Evolutionary conservation across 2,797 vertebrate species (phyloP).

Genomic region (Betta splendens): DNA sequence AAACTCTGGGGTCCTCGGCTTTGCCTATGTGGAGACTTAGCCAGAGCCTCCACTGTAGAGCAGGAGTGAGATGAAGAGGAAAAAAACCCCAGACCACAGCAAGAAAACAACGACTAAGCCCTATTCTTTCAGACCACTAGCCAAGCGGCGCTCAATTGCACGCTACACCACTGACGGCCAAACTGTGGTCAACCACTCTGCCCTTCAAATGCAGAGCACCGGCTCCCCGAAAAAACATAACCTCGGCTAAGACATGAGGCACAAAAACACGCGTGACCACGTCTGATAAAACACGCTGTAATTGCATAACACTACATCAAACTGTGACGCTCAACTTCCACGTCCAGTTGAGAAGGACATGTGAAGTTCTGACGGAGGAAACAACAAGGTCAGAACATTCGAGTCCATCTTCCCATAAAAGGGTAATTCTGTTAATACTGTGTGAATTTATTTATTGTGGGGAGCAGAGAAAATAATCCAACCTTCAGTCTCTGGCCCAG

Average conservation of each 20-base stretch:
- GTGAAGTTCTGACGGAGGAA: slow-evolving; percentile 56
- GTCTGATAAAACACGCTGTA: slow-evolving; percentile 56
- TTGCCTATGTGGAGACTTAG: slow-evolving; percentile 49
- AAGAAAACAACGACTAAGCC: slow-evolving; percentile 77
- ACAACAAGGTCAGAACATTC: slow-evolving; percentile 42
- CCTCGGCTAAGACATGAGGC: slow-evolving; percentile 61
- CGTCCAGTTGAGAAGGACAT: slow-evolving; percentile 62
- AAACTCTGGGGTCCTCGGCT: slow-evolving; percentile 45
- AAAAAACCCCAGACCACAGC: slow-evolving; percentile 60
- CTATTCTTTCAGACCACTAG: slow-evolving; percentile 66
- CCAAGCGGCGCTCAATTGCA: slow-evolving; percentile 77
- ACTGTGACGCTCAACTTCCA: slow-evolving; percentile 51
- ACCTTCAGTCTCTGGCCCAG: slow-evolving; percentile 43
- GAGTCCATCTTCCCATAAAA: slow-evolving; percentile 58
- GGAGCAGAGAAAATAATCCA: slow-evolving; percentile 67
- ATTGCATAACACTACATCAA: slow-evolving; percentile 53
- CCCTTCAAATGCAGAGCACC: slow-evolving; percentile 69
- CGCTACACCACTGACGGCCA: slow-evolving; percentile 74
- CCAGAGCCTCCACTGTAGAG: slow-evolving; percentile 55
- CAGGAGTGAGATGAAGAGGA: slow-evolving; percentile 51
- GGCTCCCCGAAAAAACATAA: slow-evolving; percentile 65
- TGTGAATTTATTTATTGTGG: slow-evolving; percentile 63
- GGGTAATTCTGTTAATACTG: slow-evolving; percentile 46
- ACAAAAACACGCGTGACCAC: slow-evolving; percentile 52
- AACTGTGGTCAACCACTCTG: slow-evolving; percentile 72